Conservation (phyloP, 1,140 invertebrate species). For the Uloborus diversus region DNA sequence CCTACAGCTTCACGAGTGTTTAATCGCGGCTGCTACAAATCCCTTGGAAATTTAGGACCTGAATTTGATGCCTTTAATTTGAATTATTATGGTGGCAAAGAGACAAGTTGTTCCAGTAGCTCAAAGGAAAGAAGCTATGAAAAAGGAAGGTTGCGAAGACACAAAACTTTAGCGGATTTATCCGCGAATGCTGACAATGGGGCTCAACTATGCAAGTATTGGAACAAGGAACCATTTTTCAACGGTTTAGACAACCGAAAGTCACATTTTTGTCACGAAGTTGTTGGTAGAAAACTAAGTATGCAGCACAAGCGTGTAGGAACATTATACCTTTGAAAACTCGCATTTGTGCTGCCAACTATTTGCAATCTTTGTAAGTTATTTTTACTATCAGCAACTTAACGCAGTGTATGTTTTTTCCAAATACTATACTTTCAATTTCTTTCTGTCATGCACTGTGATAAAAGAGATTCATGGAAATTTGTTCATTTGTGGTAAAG, state of each 20-base stretch:
- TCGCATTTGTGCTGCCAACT: too few relatives aligned
- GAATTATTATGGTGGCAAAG: constrained; percentile 84
- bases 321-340: constrained; percentile 53
- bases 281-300: too few relatives aligned
- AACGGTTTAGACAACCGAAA: constrained; percentile 34
- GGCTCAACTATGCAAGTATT: constrained; percentile 22
- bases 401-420: too few relatives aligned
- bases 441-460: too few relatives aligned
- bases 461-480: too few relatives aligned
- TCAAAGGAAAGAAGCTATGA: constrained; percentile 76
- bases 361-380: too few relatives aligned
- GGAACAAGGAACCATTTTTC: neutral
- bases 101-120: constrained; percentile 80
- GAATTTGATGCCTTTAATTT: constrained; percentile 85
- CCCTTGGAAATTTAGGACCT: constrained; percentile 79
- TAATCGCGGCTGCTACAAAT: constrained; percentile 84
- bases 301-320: constrained; percentile 47
- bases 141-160: constrained; percentile 65
- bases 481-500: too few relatives aligned
- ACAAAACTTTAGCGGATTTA: constrained; percentile 84
- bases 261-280: too few relatives aligned
- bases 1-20: constrained; percentile 78
- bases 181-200: constrained; percentile 74
- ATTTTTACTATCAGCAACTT: too few relatives aligned
- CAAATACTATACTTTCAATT: too few relatives aligned